Evolutionary conservation across 2,797 vertebrate genomes (phyloP), one percentile per base, ranked within the genome.

Genomic region (Epinephelus awoara): DNA sequence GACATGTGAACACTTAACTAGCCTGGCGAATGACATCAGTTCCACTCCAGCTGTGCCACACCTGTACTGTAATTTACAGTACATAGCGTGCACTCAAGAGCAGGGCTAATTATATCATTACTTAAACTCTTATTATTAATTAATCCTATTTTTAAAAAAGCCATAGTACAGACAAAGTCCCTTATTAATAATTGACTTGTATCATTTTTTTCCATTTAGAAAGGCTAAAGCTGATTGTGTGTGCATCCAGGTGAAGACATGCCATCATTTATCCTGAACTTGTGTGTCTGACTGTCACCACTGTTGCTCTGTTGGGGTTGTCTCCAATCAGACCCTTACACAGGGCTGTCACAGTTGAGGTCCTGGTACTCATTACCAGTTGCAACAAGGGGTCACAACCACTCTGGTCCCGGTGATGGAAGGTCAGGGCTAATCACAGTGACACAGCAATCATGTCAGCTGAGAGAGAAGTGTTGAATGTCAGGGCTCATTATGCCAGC

Each of bases 401-500:
- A 46, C 78, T 85, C 57, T 49, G 64, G 75, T 82, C 81, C 68
- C 44, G 46, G 34, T 73, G 73, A 86, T 67, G 49, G 67, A 75
- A 85, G 91, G 89, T 90, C 90, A 77, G 61, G 85, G 86, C 85
- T 94, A 94, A 95, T 94, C 87, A 89, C 85, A 85, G 82, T 40
- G 82, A 83, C 78, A 81, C 73, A 65, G 75, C 84, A 83, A 89
- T 90, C 82, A 80, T 67, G 85, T 85, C 81, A 72, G 77, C 64
- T 49, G 38, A 75, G 70, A 68, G 78, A 67, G 52, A 58, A 84
- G 75, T 59, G 79, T 61, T 88, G 87, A 86, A 93, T 89, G 90
- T 88, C 89, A 90, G 78, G 50, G 40, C 86, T 94, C 80, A 86
- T 95, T 92, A 92, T 70, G 70, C 69, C 69, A 52, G 62, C 67